These are phyloP conservation scores for Erebia palarica DNA, from an alignment of 2,888 invertebrate genomes.

Conservation along the genomic window DNA sequence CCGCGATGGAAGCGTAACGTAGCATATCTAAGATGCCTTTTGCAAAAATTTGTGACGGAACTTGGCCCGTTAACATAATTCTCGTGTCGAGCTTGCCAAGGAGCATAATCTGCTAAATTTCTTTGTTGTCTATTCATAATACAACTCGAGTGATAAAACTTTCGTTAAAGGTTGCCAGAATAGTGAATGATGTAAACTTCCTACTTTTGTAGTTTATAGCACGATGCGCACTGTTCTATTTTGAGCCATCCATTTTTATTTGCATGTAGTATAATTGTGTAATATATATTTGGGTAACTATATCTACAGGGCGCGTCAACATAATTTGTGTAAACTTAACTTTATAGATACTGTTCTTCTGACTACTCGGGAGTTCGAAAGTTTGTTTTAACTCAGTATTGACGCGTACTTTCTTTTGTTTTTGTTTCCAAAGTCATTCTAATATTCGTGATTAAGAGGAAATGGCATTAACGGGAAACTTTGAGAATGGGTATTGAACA, in stretches of 20 bases:
- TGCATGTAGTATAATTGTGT: not conserved
- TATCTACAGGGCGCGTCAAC: no score
- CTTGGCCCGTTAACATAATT: slow-evolving; percentile 37
- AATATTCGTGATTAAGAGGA: not conserved
- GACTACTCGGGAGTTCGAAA: not conserved
- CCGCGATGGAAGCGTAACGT: slow-evolving; percentile 24
- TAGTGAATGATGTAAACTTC: slow-evolving; percentile 2
- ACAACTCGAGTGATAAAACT: slow-evolving; percentile 30
- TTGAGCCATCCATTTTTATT: not conserved
- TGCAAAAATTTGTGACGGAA: slow-evolving; percentile 33
- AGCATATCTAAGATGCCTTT: slow-evolving; percentile 33
- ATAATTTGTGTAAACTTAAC: not conserved
- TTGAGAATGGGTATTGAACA: no score
- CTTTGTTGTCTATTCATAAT: slow-evolving; percentile 32
- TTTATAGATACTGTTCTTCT: not conserved
- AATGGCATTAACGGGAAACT: no score
- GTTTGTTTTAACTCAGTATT: slow-evolving; percentile 1
- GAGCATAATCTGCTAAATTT: slow-evolving; percentile 33
- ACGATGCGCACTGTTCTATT: not conserved
- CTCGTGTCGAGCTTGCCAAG: slow-evolving; percentile 35
- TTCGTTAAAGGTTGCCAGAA: slow-evolving; percentile 25
- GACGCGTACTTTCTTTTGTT: not conserved
- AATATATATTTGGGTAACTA: no score
- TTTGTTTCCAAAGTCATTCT: not conserved
- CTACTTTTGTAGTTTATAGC: not conserved